These are phyloP conservation scores for Catocala nupta DNA, from an alignment of 2,888 invertebrate genomes.

Conservation along the genomic window DNA sequence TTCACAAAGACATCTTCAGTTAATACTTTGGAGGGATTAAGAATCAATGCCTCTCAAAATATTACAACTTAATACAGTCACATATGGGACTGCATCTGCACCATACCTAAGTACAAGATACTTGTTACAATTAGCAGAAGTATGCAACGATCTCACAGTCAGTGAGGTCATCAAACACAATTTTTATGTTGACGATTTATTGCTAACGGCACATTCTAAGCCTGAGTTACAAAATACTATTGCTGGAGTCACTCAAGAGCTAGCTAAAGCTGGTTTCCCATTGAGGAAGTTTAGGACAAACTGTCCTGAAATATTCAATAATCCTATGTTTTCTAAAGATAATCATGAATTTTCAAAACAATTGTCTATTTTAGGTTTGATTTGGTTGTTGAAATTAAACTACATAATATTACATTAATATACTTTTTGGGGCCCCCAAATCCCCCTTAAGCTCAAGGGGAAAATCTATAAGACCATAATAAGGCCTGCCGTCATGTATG, in stretches of 20 bases:
- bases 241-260: too few relatives aligned
- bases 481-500: too few relatives aligned
- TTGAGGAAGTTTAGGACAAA: neutral
- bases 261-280: too few relatives aligned
- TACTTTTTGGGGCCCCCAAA: too few relatives aligned
- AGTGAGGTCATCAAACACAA: neutral
- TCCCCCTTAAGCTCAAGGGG: too few relatives aligned
- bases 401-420: too few relatives aligned
- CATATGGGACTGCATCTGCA: neutral
- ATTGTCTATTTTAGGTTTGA: neutral
- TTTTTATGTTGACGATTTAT: neutral
- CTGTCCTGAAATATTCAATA: neutral
- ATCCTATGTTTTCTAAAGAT: neutral
- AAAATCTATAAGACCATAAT: too few relatives aligned
- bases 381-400: too few relatives aligned
- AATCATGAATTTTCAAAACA: neutral
- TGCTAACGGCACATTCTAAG: too few relatives aligned
- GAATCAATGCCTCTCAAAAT: neutral
- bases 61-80: neutral
- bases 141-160: neutral
- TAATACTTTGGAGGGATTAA: neutral
- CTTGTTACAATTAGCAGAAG: neutral
- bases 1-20: conserved; percentile 1
- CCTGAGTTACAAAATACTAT: too few relatives aligned
- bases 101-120: conserved; percentile 3